Conservation (phyloP, 2,797 vertebrate genomes). For the Sebastes cheni region DNA sequence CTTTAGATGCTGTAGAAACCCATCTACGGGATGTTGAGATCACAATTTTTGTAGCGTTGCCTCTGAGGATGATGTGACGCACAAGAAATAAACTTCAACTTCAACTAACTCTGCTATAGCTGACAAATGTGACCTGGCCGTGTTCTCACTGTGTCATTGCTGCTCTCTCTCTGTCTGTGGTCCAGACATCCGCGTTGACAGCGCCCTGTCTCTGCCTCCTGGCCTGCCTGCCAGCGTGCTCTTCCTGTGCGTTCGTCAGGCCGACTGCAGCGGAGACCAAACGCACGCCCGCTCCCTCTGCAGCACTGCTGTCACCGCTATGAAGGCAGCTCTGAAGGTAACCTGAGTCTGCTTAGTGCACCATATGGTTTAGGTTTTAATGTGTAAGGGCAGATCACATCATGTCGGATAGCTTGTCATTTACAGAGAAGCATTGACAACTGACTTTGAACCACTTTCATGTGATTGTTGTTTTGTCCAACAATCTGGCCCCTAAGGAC, state of each 20-base stretch:
- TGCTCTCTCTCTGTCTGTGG: conserved; percentile 25
- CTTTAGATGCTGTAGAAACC: background rate
- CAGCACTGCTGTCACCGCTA: conserved; percentile 57
- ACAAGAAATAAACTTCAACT: background rate
- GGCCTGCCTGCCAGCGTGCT: conserved; percentile 81
- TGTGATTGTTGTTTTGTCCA: background rate
- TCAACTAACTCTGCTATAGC: background rate
- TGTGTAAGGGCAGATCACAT: conserved; percentile 17
- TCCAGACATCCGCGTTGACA: conserved; percentile 79
- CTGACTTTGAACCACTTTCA: conserved; percentile 38
- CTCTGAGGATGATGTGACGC: background rate
- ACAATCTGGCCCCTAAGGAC: background rate
- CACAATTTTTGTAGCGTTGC: background rate
- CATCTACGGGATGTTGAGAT: background rate
- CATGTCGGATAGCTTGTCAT: conserved; percentile 5
- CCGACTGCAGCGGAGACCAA: conserved; percentile 73
- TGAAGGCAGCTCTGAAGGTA: conserved; percentile 87
- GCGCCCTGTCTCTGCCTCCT: conserved; percentile 66
- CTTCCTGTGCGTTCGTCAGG: conserved; percentile 84
- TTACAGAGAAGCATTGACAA: background rate
- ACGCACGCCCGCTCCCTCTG: conserved; percentile 70
- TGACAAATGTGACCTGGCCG: conserved; percentile 7
- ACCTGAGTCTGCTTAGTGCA: background rate
- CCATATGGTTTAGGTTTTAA: conserved; percentile 39
- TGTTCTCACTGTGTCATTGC: background rate